Conservation (phyloP, 2,113 vertebrate species). For the Puffinus mauretanicus region DNA sequence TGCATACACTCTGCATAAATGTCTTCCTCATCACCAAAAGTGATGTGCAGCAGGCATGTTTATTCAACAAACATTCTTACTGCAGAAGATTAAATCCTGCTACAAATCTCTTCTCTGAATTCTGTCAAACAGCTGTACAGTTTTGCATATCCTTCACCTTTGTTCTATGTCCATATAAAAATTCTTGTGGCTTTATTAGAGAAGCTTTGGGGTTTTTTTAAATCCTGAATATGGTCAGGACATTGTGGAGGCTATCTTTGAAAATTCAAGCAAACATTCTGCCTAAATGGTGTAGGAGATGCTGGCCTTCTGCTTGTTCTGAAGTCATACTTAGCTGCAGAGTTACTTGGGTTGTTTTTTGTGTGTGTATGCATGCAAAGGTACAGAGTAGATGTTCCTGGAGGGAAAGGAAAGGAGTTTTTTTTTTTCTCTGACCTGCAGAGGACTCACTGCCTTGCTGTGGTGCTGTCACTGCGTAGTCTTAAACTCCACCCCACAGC, state of each 20-base stretch:
- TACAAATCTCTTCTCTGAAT: background rate
- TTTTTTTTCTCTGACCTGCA: background rate
- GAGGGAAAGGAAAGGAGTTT: background rate
- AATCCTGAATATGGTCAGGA: background rate
- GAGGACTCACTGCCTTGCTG: background rate
- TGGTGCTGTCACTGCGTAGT: background rate
- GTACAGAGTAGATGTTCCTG: background rate
- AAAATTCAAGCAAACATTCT: background rate
- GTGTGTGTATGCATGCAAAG: rapidly evolving
- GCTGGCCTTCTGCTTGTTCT: background rate
- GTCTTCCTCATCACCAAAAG: background rate
- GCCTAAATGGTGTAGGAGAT: background rate
- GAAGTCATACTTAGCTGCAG: background rate
- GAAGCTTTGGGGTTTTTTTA: background rate
- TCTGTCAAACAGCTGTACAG: background rate
- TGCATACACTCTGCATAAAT: background rate
- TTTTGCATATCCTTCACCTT: background rate
- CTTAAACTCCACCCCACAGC: background rate
- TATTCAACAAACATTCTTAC: background rate
- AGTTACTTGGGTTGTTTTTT: background rate
- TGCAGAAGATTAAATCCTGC: background rate
- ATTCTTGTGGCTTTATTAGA: background rate
- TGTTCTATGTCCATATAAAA: background rate
- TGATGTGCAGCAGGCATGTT: background rate
- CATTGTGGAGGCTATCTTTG: background rate